Conservation (phyloP, 2,113 vertebrate species). For the Epinephelus moara region DNA sequence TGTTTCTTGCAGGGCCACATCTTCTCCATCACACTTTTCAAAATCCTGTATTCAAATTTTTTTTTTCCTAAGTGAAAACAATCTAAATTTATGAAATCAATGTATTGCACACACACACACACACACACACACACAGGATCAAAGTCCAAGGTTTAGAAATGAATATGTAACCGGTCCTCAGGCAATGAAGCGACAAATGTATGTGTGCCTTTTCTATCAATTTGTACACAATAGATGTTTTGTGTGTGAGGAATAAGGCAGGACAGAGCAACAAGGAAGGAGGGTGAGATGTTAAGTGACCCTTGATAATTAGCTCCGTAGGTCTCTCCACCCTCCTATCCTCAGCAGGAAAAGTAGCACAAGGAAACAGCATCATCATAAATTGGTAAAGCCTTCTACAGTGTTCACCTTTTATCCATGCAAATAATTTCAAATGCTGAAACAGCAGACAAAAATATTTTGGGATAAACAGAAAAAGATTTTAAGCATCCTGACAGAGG, state of each 20-base stretch:
- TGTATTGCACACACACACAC: constrained; percentile 2
- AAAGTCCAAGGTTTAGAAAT: constrained; percentile 7
- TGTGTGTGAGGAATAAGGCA: neutral
- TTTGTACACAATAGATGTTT: neutral
- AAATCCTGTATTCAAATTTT: neutral
- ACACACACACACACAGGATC: neutral
- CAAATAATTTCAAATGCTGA: constrained; percentile 33
- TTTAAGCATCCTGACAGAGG: neutral
- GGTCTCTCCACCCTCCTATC: constrained; percentile 12
- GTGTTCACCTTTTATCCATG: constrained; percentile 20
- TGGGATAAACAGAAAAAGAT: neutral
- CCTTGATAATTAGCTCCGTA: constrained; percentile 61
- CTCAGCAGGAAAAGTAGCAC: constrained; percentile 20
- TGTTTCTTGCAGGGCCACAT: neutral
- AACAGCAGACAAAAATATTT: neutral
- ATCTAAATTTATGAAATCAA: neutral
- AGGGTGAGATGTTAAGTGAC: constrained; percentile 19
- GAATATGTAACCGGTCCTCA: constrained; percentile 13
- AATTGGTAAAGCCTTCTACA: constrained; percentile 29
- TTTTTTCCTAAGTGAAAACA: neutral
- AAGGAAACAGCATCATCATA: constrained; percentile 18
- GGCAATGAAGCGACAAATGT: neutral
- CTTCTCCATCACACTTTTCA: neutral
- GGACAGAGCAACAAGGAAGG: neutral
- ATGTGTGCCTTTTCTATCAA: neutral